Base-by-base conservation (phyloP, 2,888 invertebrate genomes). In the Geophilus truncorum region DNA sequence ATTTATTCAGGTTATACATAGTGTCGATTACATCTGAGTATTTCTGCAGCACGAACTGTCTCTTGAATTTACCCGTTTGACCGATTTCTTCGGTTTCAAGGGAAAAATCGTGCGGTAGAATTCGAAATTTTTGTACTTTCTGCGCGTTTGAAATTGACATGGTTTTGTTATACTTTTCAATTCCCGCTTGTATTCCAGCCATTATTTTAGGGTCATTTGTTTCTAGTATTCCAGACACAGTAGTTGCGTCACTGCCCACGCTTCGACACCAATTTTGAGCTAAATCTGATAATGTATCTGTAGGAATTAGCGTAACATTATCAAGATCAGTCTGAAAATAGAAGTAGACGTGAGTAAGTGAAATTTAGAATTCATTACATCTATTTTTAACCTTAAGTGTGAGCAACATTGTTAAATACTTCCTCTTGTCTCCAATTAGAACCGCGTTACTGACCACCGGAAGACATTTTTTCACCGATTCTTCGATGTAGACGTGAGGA, bases 401-500 rank as follows among this genome's bases (percentile, higher is more conserved):
- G 81, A 97, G 88, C 81, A 97, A 89, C 83, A 96, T 90, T 1
- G 94, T 91, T 81, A 97, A 90, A 89, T 93, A 97, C 88, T 96
- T 97, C 84, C 91, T 91, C 85, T 91, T 90, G 87, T 97, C 97
- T 1, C 97, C 97, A 83, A 97, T 90, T 40, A 97, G 89, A 86
- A 96, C 92, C 1, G 93, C 94, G 88, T 95, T 93, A 83, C 94
- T 94, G 25, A 97, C 87, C 82, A 91, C 90, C 18, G 93, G 91
- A 75, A 96, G 88, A 85, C 93, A 92, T 7, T 91, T 88, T 85
- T 93, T 93, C 21, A 97, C 90, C 77, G 89, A 87, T 85, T 96
- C 93, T 87, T 97, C 97, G 84, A 96, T 94, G 36, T 92, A 90
- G 25, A 95, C 92, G 0, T 97, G 96, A 3, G 97, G 87, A 5